phyloP scores from a whole-genome alignment of 2,888 invertebrate genomes.

The Nowickia ferox region DNA sequence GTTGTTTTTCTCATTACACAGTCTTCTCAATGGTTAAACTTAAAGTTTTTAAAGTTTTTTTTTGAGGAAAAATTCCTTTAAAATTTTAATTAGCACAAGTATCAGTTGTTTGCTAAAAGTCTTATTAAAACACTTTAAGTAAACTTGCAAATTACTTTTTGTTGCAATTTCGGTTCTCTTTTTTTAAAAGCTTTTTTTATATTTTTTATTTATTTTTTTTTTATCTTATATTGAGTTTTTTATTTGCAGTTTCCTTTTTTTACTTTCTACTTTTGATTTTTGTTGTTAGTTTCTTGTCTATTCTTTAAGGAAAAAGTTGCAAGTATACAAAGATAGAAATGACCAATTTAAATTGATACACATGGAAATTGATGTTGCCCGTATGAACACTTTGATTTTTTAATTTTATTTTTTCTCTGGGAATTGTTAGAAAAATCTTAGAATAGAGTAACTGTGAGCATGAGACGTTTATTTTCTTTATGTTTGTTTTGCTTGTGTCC shows the following conservation, averaged over 20 bases:
- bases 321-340: conserved; percentile 30
- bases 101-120: conserved; percentile 17
- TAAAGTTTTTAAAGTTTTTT: background rate
- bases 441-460: background rate
- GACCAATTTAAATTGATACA: conserved; percentile 36
- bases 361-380: conserved; percentile 35
- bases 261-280: background rate
- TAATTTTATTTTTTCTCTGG: background rate
- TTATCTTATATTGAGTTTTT: background rate
- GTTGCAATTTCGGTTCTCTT: background rate
- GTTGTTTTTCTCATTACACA: background rate
- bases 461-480: background rate
- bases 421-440: background rate
- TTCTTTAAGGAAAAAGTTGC: background rate
- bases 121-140: background rate
- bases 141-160: background rate
- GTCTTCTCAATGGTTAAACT: background rate
- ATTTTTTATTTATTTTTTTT: background rate
- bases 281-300: background rate
- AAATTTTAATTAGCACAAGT: conserved; percentile 9
- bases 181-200: background rate
- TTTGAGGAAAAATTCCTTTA: background rate
- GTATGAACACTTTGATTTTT: conserved; percentile 3
- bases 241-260: background rate
- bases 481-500: conserved; percentile 2